A percentile compares a stretch with the other conserved stretches of the same genome.
phyloP scores from a whole-genome alignment of 2,888 invertebrate species.

The Drosophila vallismaia region DNA sequence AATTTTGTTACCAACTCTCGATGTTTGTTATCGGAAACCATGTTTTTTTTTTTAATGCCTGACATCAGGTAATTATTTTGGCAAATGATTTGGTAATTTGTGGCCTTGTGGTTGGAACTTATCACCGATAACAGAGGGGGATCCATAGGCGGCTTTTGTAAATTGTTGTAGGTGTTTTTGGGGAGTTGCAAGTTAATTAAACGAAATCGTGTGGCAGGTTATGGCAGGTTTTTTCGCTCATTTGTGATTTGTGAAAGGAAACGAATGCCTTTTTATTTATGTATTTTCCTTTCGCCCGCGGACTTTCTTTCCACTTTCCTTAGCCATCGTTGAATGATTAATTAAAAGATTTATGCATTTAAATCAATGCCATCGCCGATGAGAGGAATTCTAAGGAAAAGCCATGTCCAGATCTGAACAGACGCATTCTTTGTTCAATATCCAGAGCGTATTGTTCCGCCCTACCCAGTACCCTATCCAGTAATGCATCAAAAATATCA shows the following conservation, averaged over 20 bases:
- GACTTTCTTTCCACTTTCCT: conserved; percentile 66
- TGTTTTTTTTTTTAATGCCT: conserved; percentile 15
- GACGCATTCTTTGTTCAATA: conserved; percentile 36
- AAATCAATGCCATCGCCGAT: conserved; percentile 21
- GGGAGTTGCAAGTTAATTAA: conserved; percentile 49
- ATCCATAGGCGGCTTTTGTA: neutral
- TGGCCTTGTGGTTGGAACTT: conserved; percentile 31
- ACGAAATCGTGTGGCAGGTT: conserved; percentile 37
- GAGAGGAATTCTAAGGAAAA: conserved; percentile 38
- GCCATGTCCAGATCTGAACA: conserved; percentile 28
- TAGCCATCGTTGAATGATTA: conserved; percentile 44
- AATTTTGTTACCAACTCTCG: neutral
- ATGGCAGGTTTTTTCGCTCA: conserved; percentile 24
- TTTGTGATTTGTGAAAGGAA: conserved; percentile 59
- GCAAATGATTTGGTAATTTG: conserved; percentile 43
- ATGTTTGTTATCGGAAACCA: no score
- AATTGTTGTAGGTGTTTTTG: conserved; percentile 10
- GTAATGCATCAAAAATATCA: conserved; percentile 57
- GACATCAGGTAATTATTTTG: conserved; percentile 62
- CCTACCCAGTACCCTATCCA: conserved; percentile 18
- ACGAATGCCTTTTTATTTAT: conserved; percentile 23
- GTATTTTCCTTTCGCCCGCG: conserved; percentile 1
- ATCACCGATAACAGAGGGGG: conserved; percentile 46
- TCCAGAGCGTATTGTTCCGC: conserved; percentile 40
- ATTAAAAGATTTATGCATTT: conserved; percentile 34